Evolutionary conservation across 2,797 vertebrate genomes (phyloP).

Genomic region (Enteromius treurensis): DNA sequence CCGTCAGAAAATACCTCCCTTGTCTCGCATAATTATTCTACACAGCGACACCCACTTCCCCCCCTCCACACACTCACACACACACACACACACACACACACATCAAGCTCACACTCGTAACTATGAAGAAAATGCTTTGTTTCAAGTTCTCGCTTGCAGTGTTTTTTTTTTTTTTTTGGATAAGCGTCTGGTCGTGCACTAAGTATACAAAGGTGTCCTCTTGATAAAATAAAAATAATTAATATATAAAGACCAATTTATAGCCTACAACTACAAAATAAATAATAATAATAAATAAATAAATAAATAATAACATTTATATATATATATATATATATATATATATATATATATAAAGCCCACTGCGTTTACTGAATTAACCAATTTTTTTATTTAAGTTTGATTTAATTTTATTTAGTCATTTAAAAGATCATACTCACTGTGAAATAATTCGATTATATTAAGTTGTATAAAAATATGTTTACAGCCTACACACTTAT

Average conservation of each 20-base stretch:
- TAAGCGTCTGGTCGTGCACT: not conserved
- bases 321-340: no score
- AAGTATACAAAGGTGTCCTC: not conserved
- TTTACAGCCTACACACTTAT: not conserved
- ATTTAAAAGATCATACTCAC: no score
- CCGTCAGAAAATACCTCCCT: conserved; percentile 43
- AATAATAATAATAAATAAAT: no score
- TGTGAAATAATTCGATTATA: not conserved
- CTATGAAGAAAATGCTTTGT: conserved; percentile 46
- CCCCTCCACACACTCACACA: conserved; percentile 34
- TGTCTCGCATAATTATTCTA: conserved; percentile 50
- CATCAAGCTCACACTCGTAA: conserved; percentile 49
- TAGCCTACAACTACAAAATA: not conserved
- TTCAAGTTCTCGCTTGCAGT: conserved; percentile 51
- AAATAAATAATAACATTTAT: no score
- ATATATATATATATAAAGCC: not conserved
- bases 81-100: conserved; percentile 36
- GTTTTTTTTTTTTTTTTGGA: conserved; percentile 14
- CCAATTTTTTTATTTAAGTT: not conserved
- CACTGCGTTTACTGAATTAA: not conserved
- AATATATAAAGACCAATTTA: not conserved
- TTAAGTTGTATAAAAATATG: not conserved
- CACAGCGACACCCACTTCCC: conserved; percentile 62
- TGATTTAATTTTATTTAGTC: not conserved
- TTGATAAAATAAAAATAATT: not conserved